phyloP scores from a whole-genome alignment of 2,888 invertebrate genomes.

The Palloptera scutellata region DNA sequence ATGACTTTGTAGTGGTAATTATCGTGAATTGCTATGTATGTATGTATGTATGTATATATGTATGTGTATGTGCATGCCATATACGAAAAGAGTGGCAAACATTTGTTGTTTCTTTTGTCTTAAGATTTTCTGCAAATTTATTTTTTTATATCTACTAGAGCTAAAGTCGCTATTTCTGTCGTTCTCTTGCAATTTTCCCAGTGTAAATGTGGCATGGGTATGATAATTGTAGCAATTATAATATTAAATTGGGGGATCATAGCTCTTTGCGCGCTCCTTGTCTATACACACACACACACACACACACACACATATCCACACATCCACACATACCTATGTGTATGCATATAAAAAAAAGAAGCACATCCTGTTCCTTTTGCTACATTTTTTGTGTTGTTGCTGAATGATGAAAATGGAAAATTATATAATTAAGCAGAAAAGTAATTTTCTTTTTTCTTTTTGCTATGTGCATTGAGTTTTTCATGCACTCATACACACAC shows the following conservation, averaged over 20 bases:
- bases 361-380: too few species aligned
- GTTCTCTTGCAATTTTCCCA: conserved; percentile 23
- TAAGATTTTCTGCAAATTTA: conserved; percentile 10
- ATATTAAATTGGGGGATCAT: conserved; percentile 65
- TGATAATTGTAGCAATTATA: conserved; percentile 65
- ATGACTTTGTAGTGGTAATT: conserved; percentile 45
- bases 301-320: not conserved
- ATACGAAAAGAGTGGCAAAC: not conserved
- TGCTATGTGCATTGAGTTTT: not conserved
- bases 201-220: conserved; percentile 58
- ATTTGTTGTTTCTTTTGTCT: conserved; percentile 23
- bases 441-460: not conserved
- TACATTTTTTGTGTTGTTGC: too few species aligned
- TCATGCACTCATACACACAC: not conserved
- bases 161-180: conserved; percentile 16
- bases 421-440: not conserved
- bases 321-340: not conserved
- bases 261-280: conserved; percentile 53
- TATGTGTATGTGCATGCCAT: conserved; percentile 18
- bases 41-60: not conserved
- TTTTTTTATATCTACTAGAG: conserved; percentile 22
- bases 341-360: too few species aligned
- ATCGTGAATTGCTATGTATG: conserved; percentile 50
- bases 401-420: not conserved
- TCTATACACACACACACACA: conserved; percentile 8